These are phyloP conservation scores for Saguinus midas DNA, from an alignment of 2,113 vertebrate genomes.

Conservation along the genomic window DNA sequence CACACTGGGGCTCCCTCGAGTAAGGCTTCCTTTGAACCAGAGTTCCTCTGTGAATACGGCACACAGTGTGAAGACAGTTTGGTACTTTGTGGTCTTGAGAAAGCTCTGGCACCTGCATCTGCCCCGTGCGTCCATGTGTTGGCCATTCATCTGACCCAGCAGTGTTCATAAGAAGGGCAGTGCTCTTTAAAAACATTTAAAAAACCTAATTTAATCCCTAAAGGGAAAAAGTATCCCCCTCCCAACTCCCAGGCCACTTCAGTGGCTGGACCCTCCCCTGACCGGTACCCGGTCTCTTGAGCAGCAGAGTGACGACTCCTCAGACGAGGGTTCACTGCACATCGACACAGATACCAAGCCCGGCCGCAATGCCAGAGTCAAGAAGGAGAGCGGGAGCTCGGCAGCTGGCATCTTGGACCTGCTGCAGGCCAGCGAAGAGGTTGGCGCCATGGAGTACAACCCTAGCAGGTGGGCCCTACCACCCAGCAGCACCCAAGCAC, in stretches of 20 bases:
- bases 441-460: slow-evolving; percentile 96
- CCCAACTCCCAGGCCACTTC: too few species aligned
- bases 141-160: background rate
- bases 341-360: slow-evolving; percentile 95
- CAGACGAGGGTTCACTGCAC: slow-evolving; percentile 96
- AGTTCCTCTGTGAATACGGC: background rate
- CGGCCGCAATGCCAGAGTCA: slow-evolving; percentile 92
- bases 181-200: background rate
- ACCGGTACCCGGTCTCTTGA: slow-evolving; percentile 32
- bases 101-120: accelerated
- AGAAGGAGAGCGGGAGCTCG: slow-evolving; percentile 91
- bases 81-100: background rate
- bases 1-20: accelerated
- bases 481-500: background rate
- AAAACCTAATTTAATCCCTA: background rate
- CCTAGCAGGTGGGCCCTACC: slow-evolving; percentile 91
- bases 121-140: background rate
- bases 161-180: background rate
- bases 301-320: slow-evolving; percentile 90
- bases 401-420: slow-evolving; percentile 95
- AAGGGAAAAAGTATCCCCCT: background rate
- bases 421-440: slow-evolving; percentile 98
- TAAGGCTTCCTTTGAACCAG: background rate
- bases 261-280: background rate
- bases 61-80: background rate